Percentiles rank a stretch among this genome's conserved stretches.
These are phyloP conservation scores for Oncorhynchus keta DNA, from an alignment of 2,113 vertebrate genomes.

Conservation along the genomic window DNA sequence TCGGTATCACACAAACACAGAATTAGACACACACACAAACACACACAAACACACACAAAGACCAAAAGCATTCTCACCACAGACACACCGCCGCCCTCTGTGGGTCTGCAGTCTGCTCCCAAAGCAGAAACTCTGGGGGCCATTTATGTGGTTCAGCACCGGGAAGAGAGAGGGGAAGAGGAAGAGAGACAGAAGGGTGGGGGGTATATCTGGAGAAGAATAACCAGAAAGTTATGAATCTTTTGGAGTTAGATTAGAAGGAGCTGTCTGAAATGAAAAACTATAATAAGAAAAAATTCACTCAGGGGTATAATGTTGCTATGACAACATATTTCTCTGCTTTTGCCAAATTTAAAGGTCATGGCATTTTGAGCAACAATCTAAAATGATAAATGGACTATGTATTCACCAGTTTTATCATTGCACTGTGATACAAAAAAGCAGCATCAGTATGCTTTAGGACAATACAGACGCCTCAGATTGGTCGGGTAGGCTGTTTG, in stretches of 20 bases:
- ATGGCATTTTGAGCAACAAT: constrained; percentile 48
- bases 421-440: no score
- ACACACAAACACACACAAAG: neutral
- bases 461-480: no score
- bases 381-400: constrained; percentile 51
- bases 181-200: constrained; percentile 22
- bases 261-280: constrained; percentile 67
- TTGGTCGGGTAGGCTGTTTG: no score
- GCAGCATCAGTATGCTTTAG: no score
- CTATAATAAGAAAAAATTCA: constrained; percentile 66
- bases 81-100: constrained; percentile 63
- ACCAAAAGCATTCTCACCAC: constrained; percentile 64
- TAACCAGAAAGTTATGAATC: constrained; percentile 66
- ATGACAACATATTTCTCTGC: constrained; percentile 50
- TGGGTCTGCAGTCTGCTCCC: constrained; percentile 52
- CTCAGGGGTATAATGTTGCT: constrained; percentile 53
- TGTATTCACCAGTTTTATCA: neutral
- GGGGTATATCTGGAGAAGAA: constrained; percentile 65
- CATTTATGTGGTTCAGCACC: constrained; percentile 56
- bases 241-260: constrained; percentile 77
- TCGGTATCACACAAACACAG: constrained; percentile 24
- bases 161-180: constrained; percentile 47
- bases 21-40: constrained; percentile 8
- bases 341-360: constrained; percentile 48
- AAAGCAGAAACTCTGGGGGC: constrained; percentile 64